phyloP scores from a whole-genome alignment of 2,797 vertebrate species.

The Monodelphis domestica region DNA sequence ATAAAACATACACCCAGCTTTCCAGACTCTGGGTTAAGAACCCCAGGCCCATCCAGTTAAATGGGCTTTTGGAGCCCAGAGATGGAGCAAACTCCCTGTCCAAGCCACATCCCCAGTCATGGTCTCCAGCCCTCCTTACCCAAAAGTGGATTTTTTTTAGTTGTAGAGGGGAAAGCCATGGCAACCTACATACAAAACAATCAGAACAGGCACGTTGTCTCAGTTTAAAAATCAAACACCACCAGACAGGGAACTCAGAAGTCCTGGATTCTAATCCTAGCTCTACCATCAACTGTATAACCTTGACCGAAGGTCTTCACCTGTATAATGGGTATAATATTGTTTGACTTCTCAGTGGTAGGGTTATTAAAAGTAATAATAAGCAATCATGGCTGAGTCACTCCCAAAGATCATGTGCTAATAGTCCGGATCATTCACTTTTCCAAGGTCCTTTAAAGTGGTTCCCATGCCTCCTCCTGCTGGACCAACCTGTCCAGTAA shows the following conservation, averaged over 20 bases:
- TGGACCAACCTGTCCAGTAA: too few species aligned
- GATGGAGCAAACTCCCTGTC: background rate
- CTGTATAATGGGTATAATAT: too few species aligned
- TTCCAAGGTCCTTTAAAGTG: too few species aligned
- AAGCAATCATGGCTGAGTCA: too few species aligned
- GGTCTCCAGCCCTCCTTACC: background rate
- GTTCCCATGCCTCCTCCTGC: too few species aligned
- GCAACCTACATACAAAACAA: background rate
- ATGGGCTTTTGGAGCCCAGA: too few species aligned
- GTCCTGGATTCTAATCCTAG: background rate
- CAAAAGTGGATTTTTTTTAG: background rate
- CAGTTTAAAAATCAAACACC: background rate
- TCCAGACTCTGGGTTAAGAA: background rate
- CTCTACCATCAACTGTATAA: too few species aligned
- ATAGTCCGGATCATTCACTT: too few species aligned
- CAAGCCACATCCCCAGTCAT: too few species aligned
- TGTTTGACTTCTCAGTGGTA: background rate
- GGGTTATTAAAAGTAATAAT: too few species aligned
- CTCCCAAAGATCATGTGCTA: too few species aligned
- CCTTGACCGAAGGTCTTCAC: too few species aligned
- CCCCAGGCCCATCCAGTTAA: background rate
- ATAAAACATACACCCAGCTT: background rate
- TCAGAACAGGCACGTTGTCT: background rate
- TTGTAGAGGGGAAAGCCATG: background rate
- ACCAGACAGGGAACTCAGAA: background rate